Percentiles rank a stretch among this genome's conserved stretches.
Evolutionary conservation across 2,113 vertebrate genomes (phyloP).

Genomic region (Macrotus californicus): DNA sequence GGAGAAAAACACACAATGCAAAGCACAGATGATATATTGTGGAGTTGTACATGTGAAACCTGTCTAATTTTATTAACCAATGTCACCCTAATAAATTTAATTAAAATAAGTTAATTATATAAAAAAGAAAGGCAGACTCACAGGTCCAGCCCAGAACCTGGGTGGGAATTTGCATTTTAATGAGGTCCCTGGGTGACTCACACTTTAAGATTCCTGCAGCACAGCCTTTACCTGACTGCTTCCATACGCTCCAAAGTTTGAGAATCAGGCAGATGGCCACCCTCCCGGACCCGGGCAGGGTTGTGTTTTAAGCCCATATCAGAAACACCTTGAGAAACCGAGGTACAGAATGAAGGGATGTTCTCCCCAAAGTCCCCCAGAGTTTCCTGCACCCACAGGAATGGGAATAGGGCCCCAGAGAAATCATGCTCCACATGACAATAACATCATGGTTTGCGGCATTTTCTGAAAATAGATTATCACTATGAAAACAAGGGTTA

Average conservation of each 20-base stretch:
- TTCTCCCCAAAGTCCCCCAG: not conserved
- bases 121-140: not conserved
- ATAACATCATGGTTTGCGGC: not conserved
- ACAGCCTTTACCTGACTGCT: accelerated
- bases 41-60: not conserved
- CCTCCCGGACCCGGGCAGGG: too few species aligned
- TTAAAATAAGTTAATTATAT: not conserved
- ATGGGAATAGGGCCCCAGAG: accelerated
- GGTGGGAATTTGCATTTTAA: not conserved
- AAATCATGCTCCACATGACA: accelerated
- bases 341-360: not conserved
- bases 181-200: not conserved
- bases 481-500: not conserved
- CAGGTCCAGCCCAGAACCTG: not conserved
- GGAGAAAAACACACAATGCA: not conserved
- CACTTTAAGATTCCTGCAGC: not conserved
- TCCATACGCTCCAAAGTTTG: accelerated
- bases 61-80: not conserved
- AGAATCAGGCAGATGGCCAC: not conserved
- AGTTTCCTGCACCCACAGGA: not conserved
- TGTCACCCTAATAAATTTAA: not conserved
- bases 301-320: not conserved
- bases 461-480: not conserved
- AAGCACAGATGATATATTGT: not conserved
- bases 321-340: not conserved